Percentiles rank a stretch among this genome's conserved stretches.
These are phyloP conservation scores for Scolopax rusticola DNA, from an alignment of 2,797 vertebrate species.

Conservation along the genomic window DNA sequence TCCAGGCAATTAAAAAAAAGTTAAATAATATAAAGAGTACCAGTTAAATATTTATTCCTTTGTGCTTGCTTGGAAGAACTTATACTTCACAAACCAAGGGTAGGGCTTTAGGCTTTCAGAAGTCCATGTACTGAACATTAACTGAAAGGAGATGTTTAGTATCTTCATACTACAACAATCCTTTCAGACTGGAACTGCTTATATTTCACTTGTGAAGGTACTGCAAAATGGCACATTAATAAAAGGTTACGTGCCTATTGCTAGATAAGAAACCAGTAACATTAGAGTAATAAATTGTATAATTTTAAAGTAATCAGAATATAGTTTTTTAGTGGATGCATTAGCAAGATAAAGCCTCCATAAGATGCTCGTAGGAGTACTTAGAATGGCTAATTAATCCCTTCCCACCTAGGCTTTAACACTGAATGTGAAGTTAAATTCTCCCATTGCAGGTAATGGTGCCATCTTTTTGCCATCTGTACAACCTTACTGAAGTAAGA, in stretches of 20 bases:
- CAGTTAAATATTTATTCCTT: neutral
- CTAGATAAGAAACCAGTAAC: neutral
- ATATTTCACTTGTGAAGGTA: neutral
- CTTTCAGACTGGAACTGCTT: neutral
- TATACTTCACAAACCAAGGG: neutral
- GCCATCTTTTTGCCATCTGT: neutral
- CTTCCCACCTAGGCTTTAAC: neutral
- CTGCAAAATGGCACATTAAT: rapidly evolving
- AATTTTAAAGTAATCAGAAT: neutral
- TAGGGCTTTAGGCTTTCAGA: neutral
- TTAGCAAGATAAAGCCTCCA: neutral
- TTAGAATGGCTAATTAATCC: neutral
- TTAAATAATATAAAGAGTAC: neutral
- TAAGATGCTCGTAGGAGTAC: neutral
- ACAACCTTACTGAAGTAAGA: neutral
- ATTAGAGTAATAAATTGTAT: neutral
- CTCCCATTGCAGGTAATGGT: neutral
- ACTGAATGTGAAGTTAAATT: neutral
- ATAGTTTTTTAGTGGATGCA: neutral
- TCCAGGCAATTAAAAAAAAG: neutral
- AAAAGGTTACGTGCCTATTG: neutral
- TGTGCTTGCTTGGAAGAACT: neutral
- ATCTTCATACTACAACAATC: neutral
- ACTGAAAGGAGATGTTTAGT: neutral
- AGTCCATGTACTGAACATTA: neutral